These are phyloP conservation scores for Nemotelus pantherinus DNA, from an alignment of 2,888 invertebrate species.

Conservation along the genomic window DNA sequence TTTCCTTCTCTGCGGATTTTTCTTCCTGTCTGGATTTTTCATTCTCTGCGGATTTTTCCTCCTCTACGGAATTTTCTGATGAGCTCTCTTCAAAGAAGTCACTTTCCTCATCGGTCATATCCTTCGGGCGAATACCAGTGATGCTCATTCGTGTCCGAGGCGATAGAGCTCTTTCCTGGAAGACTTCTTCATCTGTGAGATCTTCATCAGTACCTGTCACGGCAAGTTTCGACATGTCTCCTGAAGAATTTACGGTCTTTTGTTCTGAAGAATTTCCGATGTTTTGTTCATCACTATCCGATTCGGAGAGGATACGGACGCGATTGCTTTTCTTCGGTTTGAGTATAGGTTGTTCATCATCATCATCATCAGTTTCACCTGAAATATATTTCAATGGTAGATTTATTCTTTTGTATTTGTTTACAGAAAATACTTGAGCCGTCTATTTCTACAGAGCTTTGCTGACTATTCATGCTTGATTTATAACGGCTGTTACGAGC, in stretches of 20 bases:
- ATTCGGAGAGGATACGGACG: neutral
- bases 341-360: neutral
- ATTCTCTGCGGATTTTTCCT: neutral
- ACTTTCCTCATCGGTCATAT: slow-evolving; percentile 55
- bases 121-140: slow-evolving; percentile 60
- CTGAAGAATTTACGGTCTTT: neutral
- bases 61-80: too few species aligned
- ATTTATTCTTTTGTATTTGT: neutral
- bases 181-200: slow-evolving; percentile 2
- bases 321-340: neutral
- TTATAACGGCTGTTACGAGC: neutral
- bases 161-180: slow-evolving; percentile 58
- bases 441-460: slow-evolving; percentile 1
- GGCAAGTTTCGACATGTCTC: neutral
- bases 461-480: neutral
- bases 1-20: neutral
- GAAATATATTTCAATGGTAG: neutral
- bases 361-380: slow-evolving; percentile 9
- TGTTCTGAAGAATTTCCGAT: neutral
- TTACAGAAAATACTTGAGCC: slow-evolving; percentile 9
- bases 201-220: neutral
- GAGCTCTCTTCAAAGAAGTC: slow-evolving; percentile 34
- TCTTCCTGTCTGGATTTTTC: neutral
- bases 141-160: slow-evolving; percentile 63
- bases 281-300: neutral